Conservation (phyloP, 2,797 vertebrate genomes). For the Lagocephalus sceleratus region DNA sequence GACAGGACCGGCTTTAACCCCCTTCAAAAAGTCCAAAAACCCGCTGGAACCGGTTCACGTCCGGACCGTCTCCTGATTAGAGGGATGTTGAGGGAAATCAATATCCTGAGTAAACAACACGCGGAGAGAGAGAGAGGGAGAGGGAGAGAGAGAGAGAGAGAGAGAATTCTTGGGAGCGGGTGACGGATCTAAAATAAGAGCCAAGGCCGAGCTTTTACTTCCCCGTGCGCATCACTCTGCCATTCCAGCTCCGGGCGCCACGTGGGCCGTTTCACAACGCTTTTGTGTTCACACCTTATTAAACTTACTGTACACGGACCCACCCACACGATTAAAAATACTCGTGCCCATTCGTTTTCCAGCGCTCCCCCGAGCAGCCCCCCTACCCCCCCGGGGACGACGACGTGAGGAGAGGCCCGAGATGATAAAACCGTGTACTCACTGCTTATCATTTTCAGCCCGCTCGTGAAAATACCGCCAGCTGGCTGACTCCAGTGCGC, state of each 20-base stretch:
- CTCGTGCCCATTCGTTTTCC: too few species aligned
- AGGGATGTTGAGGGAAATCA: slow-evolving; percentile 53
- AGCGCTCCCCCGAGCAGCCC: too few species aligned
- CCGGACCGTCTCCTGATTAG: slow-evolving; percentile 52
- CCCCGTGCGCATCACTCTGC: not conserved
- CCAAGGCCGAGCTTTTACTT: not conserved
- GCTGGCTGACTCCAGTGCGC: slow-evolving; percentile 25
- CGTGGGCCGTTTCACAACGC: too few species aligned
- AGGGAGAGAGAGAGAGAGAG: too few species aligned
- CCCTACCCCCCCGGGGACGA: not conserved
- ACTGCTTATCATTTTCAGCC: slow-evolving; percentile 70
- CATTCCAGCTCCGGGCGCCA: too few species aligned
- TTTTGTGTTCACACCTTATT: not conserved
- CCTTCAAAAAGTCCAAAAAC: slow-evolving; percentile 30
- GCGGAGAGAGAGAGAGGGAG: slow-evolving; percentile 39
- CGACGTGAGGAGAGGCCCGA: not conserved
- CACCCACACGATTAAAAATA: too few species aligned
- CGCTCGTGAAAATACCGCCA: slow-evolving; percentile 62
- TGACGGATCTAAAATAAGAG: slow-evolving; percentile 27
- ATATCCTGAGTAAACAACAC: slow-evolving; percentile 60
- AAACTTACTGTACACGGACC: not conserved
- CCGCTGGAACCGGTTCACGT: slow-evolving; percentile 50
- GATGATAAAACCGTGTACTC: slow-evolving; percentile 46
- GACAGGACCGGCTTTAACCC: slow-evolving; percentile 21
- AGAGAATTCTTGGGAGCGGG: slow-evolving; percentile 36